phyloP scores from a whole-genome alignment of 2,888 invertebrate species.

The Glyphotaelius pellucidus region DNA sequence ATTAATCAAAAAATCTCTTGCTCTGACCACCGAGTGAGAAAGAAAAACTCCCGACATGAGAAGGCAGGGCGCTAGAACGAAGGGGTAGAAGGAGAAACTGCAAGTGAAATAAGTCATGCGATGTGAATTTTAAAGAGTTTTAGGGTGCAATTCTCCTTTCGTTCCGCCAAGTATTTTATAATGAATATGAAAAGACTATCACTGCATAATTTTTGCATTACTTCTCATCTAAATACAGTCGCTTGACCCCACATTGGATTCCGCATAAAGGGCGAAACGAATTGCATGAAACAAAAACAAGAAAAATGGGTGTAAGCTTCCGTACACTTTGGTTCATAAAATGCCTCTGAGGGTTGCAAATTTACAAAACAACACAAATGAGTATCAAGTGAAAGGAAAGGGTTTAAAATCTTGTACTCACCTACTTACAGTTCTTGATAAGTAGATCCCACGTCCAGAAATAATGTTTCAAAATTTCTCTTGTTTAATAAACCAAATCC shows the following conservation, averaged over 20 bases:
- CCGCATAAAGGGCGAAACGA: not conserved
- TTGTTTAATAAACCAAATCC: too few relatives aligned
- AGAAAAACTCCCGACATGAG: slow-evolving; percentile 60
- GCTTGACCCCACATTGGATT: not conserved
- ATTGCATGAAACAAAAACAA: not conserved
- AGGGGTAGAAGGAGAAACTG: slow-evolving; percentile 52
- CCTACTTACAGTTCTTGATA: too few relatives aligned
- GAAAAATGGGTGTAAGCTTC: not conserved
- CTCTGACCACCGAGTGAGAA: slow-evolving; percentile 56
- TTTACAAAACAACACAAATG: not conserved
- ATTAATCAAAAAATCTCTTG: slow-evolving; percentile 65
- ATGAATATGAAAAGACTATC: slow-evolving; percentile 56
- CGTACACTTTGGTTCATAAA: not conserved
- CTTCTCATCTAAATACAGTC: slow-evolving; percentile 42
- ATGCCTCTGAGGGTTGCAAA: not conserved
- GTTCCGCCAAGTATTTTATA: slow-evolving; percentile 50
- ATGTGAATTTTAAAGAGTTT: slow-evolving; percentile 50
- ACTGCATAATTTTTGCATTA: slow-evolving; percentile 62
- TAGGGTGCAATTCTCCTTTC: slow-evolving; percentile 45
- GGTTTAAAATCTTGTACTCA: not conserved
- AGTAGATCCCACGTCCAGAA: too few relatives aligned
- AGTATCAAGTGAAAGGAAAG: not conserved
- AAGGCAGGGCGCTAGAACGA: slow-evolving; percentile 25
- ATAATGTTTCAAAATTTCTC: too few relatives aligned
- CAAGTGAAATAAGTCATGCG: slow-evolving; percentile 50